These are phyloP conservation scores for Rhingia campestris DNA, from an alignment of 2,888 invertebrate genomes.

Conservation along the genomic window DNA sequence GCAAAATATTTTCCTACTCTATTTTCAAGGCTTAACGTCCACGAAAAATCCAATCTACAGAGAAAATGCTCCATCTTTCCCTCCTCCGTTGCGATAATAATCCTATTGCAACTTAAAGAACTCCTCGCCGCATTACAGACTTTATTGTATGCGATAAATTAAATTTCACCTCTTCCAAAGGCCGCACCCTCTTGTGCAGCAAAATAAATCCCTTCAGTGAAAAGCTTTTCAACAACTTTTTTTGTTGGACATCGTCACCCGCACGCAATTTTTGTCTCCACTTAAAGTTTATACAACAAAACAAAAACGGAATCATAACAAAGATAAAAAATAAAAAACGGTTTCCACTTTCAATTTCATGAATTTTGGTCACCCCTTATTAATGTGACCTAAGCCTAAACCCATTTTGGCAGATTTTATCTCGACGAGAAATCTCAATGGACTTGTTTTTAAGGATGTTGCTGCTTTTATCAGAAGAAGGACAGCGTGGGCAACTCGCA, in stretches of 20 bases:
- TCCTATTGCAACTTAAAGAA: constrained; percentile 40
- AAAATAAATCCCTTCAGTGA: constrained; percentile 11
- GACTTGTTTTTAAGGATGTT: neutral
- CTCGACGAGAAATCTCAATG: no score
- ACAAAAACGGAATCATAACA: no score
- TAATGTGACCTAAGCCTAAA: no score
- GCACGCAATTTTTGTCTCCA: constrained; percentile 7
- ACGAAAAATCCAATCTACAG: constrained; percentile 8
- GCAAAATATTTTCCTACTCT: no score
- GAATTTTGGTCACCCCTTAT: no score
- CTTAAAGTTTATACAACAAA: constrained; percentile 3
- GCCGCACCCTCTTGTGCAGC: constrained; percentile 18
- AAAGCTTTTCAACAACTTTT: neutral
- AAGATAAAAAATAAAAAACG: no score
- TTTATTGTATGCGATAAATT: constrained; percentile 47
- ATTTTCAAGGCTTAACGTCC: no score
- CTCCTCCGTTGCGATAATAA: constrained; percentile 5
- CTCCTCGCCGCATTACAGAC: constrained; percentile 41
- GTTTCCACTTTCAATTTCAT: no score
- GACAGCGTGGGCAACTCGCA: constrained; percentile 17
- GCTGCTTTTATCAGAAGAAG: neutral
- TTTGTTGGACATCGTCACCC: neutral
- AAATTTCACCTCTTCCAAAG: constrained; percentile 39
- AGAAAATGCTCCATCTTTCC: neutral
- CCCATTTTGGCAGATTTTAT: no score